phyloP scores from a whole-genome alignment of 2,888 invertebrate genomes.

The Heteropelma amictum region DNA sequence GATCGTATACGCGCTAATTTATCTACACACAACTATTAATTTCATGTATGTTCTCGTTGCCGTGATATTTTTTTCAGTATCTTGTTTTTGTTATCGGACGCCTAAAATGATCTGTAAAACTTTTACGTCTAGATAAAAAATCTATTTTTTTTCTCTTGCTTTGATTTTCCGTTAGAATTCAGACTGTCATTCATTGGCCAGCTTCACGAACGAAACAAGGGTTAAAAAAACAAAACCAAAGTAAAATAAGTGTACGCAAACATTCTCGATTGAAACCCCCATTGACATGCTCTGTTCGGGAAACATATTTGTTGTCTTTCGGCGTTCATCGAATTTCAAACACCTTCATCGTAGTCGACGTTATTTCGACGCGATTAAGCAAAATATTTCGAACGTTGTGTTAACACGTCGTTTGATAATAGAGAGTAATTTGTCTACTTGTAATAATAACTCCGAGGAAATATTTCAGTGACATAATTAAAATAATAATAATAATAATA shows the following conservation, averaged over 20 bases:
- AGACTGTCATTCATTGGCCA: constrained; percentile 58
- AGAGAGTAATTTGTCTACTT: constrained; percentile 60
- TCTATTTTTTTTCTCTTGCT: constrained; percentile 51
- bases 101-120: constrained; percentile 63
- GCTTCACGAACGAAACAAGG: constrained; percentile 51
- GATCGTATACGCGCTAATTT: constrained; percentile 61
- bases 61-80: not conserved
- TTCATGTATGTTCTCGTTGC: constrained; percentile 12
- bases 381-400: constrained; percentile 16
- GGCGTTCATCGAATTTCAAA: constrained; percentile 25
- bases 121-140: constrained; percentile 59
- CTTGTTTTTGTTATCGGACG: constrained; percentile 56
- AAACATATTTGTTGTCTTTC: constrained; percentile 9
- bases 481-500: constrained; percentile 65
- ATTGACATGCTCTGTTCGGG: constrained; percentile 1
- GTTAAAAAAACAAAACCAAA: constrained; percentile 23
- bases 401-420: constrained; percentile 34
- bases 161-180: constrained; percentile 65
- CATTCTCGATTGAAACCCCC: constrained; percentile 29
- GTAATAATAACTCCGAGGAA: constrained; percentile 70
- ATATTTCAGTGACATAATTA: constrained; percentile 67
- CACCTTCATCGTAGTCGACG: constrained; percentile 6
- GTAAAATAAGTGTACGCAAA: constrained; percentile 24
- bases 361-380: not conserved
- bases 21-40: constrained; percentile 64